These are phyloP conservation scores for Drosophila trichaetosa DNA, from an alignment of 2,888 invertebrate genomes.

Conservation along the genomic window DNA sequence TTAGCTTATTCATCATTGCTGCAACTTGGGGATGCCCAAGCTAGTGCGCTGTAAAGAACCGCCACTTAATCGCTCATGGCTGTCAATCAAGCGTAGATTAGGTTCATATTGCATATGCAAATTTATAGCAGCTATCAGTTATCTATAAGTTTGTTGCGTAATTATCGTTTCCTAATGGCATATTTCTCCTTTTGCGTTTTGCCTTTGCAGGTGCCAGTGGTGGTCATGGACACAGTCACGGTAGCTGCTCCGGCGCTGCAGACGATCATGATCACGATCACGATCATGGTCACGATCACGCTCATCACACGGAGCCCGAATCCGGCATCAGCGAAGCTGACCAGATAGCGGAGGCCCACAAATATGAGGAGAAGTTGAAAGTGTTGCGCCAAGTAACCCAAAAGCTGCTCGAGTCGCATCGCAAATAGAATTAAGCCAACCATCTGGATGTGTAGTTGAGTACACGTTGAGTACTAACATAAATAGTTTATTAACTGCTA, in stretches of 20 bases:
- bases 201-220: constrained; percentile 56
- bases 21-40: constrained; percentile 26
- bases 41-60: constrained; percentile 23
- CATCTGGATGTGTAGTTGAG: background rate
- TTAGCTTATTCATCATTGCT: constrained; percentile 22
- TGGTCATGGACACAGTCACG: constrained; percentile 70
- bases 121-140: background rate
- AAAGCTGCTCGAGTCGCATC: constrained; percentile 59
- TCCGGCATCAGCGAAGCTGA: constrained; percentile 46
- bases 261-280: constrained; percentile 14
- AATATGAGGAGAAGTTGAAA: constrained; percentile 67
- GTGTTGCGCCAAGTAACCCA: constrained; percentile 68
- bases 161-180: background rate
- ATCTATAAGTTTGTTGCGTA: background rate
- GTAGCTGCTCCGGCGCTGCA: constrained; percentile 33
- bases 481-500: constrained; percentile 42
- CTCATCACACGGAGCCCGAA: constrained; percentile 37
- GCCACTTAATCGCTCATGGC: background rate
- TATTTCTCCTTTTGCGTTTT: background rate
- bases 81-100: background rate
- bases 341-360: constrained; percentile 52
- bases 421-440: constrained; percentile 42
- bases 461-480: background rate
- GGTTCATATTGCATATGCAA: background rate
- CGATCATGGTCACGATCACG: constrained; percentile 36